phyloP scores from a whole-genome alignment of 2,888 invertebrate genomes.

The Lochmaea crataegi region DNA sequence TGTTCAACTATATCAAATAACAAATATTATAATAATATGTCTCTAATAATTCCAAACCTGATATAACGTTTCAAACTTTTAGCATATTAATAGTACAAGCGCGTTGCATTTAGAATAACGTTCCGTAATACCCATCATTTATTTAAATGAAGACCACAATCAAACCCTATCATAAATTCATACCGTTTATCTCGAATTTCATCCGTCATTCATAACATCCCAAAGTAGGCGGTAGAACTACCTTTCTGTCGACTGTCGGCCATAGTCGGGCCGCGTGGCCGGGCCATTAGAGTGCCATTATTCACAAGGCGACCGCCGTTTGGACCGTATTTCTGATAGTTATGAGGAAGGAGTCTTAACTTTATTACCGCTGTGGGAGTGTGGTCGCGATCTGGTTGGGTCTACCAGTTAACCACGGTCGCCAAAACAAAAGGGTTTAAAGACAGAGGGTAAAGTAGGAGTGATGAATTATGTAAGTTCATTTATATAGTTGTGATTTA shows the following conservation, averaged over 20 bases:
- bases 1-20: no score
- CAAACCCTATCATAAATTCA: constrained; percentile 8
- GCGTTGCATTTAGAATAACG: no score
- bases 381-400: constrained; percentile 9
- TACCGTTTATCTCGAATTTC: constrained; percentile 1
- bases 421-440: constrained; percentile 8
- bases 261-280: constrained; percentile 24
- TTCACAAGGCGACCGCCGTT: constrained; percentile 25
- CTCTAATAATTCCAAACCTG: no score
- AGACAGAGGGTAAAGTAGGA: neutral
- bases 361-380: constrained; percentile 27
- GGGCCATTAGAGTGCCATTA: constrained; percentile 30
- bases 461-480: constrained; percentile 5
- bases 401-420: constrained; percentile 5
- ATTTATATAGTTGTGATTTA: neutral
- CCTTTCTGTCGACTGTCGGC: constrained; percentile 4
- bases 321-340: constrained; percentile 32
- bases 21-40: no score
- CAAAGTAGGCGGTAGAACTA: constrained; percentile 2
- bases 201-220: constrained; percentile 12
- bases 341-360: constrained; percentile 32
- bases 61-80: no score
- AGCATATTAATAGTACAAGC: no score
- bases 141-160: neutral
- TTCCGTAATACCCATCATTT: neutral